Percentiles rank a stretch among this genome's conserved stretches.
These are phyloP conservation scores for Pelvicachromis taeniatus DNA, from an alignment of 2,113 vertebrate species.

Conservation along the genomic window DNA sequence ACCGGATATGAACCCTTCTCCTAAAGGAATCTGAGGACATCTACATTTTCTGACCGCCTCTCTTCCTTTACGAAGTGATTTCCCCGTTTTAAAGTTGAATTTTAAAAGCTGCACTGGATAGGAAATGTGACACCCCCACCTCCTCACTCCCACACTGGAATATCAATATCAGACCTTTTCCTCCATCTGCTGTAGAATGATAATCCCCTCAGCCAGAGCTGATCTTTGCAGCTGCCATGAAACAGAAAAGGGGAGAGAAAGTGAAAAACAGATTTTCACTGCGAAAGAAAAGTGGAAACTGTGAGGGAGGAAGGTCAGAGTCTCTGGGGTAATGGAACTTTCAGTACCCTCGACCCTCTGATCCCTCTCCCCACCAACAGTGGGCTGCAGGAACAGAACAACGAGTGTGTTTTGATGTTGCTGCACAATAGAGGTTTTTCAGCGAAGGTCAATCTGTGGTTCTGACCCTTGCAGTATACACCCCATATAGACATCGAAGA, in stretches of 20 bases:
- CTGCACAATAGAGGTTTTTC: constrained; percentile 53
- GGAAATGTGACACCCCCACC: constrained; percentile 8
- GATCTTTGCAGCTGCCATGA: constrained; percentile 43
- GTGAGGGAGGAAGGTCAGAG: constrained; percentile 53
- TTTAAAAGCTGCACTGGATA: background rate
- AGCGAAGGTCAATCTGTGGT: constrained; percentile 18
- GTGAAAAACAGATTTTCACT: constrained; percentile 18
- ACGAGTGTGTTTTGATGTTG: constrained; percentile 50
- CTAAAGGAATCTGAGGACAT: background rate
- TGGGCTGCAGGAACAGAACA: constrained; percentile 28
- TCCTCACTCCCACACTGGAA: constrained; percentile 46
- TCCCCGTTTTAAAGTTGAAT: background rate
- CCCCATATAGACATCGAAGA: background rate
- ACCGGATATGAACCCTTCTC: background rate
- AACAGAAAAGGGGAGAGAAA: background rate
- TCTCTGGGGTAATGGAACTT: constrained; percentile 57
- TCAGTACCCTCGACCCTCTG: constrained; percentile 31
- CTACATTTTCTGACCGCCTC: background rate
- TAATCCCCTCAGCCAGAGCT: background rate
- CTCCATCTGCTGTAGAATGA: background rate
- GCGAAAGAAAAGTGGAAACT: constrained; percentile 29
- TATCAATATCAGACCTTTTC: constrained; percentile 34
- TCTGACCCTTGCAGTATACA: constrained; percentile 19
- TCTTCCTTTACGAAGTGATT: background rate
- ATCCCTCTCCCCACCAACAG: constrained; percentile 2